Conservation (phyloP, 37 sponge, comb jelly and placozoan species). For the Aphrocallistes beatrix region DNA sequence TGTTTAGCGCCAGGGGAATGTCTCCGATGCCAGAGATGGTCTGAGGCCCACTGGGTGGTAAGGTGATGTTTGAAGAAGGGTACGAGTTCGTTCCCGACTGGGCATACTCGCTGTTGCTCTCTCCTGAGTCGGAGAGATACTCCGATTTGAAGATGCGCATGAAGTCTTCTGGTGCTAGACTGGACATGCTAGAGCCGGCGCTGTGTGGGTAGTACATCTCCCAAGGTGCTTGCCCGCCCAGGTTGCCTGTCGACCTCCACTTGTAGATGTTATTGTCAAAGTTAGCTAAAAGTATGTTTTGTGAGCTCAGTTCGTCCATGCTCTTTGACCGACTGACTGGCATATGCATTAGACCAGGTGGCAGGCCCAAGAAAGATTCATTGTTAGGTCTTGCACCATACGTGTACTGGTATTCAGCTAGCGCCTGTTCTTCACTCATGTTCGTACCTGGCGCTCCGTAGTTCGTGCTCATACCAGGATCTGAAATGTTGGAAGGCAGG, state of each 20-base stretch:
- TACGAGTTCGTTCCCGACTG: neutral
- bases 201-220: neutral
- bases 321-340: neutral
- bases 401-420: neutral
- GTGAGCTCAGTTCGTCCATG: slow-evolving; percentile 8
- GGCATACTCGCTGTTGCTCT: neutral
- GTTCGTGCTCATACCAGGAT: neutral
- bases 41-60: neutral
- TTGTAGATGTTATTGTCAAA: neutral
- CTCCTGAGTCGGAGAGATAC: slow-evolving; percentile 6
- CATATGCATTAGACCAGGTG: neutral
- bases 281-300: neutral
- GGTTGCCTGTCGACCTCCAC: slow-evolving; percentile 5
- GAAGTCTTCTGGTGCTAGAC: neutral
- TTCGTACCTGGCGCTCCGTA: neutral
- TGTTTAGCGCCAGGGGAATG: neutral
- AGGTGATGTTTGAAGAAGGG: neutral
- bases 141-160: neutral
- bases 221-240: neutral
- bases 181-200: neutral
- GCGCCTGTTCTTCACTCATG: neutral
- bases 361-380: neutral
- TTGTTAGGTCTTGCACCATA: neutral
- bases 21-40: neutral
- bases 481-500: neutral